Evolutionary conservation across 1,140 invertebrate genomes (phyloP).

Genomic region (Thalassaphorura encarpata): DNA sequence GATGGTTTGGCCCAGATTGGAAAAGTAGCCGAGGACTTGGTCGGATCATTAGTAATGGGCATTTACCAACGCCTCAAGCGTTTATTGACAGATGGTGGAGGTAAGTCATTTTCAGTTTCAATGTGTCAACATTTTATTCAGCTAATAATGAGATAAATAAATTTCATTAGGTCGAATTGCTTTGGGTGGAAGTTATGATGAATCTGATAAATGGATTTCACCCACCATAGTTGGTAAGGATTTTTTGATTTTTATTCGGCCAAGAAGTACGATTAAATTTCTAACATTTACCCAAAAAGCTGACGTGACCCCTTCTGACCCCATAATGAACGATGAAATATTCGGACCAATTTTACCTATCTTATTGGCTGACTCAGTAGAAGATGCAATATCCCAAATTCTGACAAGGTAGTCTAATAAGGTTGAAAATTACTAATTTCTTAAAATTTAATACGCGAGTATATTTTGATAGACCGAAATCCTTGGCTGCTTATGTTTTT

Average conservation of each 20-base stretch:
- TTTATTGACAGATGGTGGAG: background rate
- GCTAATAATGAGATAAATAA: background rate
- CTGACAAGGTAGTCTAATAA: constrained; percentile 35
- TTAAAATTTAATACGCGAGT: background rate
- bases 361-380: constrained; percentile 49
- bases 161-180: constrained; percentile 30
- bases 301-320: constrained; percentile 8
- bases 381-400: constrained; percentile 80
- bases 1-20: constrained; percentile 46
- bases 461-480: constrained; percentile 39
- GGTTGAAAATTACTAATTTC: background rate
- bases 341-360: constrained; percentile 43
- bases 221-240: constrained; percentile 41
- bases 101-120: background rate
- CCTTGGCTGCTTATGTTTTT: constrained; percentile 81
- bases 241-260: background rate
- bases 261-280: background rate
- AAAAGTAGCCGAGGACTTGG: constrained; percentile 40
- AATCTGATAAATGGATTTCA: constrained; percentile 40
- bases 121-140: background rate
- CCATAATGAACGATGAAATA: constrained; percentile 37
- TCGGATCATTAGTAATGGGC: constrained; percentile 16
- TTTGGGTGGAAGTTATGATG: constrained; percentile 42
- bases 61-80: constrained; percentile 20
- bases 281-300: background rate